These are phyloP conservation scores for Eucidaris tribuloides DNA, from an alignment of 35 echinoderm and acorn worm species.

Conservation along the genomic window DNA sequence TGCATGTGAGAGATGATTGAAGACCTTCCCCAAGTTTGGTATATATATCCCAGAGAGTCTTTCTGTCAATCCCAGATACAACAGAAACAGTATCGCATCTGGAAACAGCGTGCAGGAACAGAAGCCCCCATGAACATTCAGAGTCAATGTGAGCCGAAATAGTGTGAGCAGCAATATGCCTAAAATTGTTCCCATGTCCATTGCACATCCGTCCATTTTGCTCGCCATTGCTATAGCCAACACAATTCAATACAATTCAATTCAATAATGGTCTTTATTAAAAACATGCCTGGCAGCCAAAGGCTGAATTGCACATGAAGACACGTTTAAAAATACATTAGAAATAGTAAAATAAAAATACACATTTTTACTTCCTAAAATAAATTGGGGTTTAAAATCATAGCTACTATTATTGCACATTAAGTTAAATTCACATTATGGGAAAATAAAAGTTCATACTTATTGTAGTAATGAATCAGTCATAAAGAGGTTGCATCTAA, in stretches of 20 bases:
- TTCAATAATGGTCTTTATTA: no score
- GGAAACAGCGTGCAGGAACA: conserved; percentile 37
- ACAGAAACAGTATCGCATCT: conserved; percentile 57
- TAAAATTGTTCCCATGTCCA: conserved; percentile 34
- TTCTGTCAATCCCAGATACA: conserved; percentile 33
- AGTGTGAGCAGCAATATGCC: conserved; percentile 3
- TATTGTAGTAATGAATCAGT: no score
- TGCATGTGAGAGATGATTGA: not conserved
- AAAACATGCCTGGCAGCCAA: no score
- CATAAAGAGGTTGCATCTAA: no score
- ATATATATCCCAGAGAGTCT: conserved; percentile 46
- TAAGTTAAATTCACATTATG: no score
- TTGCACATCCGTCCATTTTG: not conserved
- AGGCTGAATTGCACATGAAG: no score
- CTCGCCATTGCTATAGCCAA: not conserved
- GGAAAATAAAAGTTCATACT: no score
- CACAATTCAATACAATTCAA: not conserved
- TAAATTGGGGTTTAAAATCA: no score
- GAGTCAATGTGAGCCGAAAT: conserved; percentile 11
- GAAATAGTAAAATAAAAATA: no score
- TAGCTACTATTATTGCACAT: no score
- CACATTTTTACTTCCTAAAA: no score
- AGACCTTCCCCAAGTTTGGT: conserved; percentile 30
- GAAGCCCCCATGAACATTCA: conserved; percentile 9
- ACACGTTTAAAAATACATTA: no score